These are phyloP conservation scores for Oreochromis tanganicae DNA, from an alignment of 2,113 vertebrate species.

Conservation along the genomic window DNA sequence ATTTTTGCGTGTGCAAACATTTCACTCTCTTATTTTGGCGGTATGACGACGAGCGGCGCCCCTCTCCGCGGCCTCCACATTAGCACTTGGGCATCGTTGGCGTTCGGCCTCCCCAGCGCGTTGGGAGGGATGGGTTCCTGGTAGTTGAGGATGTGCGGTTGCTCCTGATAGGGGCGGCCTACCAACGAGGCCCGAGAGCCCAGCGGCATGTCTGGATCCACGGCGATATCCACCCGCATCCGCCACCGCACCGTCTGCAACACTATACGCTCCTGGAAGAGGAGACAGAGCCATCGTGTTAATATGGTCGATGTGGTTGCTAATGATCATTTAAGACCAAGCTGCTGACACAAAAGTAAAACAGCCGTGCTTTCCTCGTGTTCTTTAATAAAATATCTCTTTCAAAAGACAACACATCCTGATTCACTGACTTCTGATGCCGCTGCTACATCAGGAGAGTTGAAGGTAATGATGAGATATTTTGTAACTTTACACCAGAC, in stretches of 20 bases:
- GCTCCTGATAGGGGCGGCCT: constrained; percentile 92
- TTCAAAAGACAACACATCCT: not conserved
- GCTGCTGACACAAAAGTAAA: not conserved
- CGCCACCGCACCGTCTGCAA: constrained; percentile 97
- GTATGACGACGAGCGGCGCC: constrained; percentile 90
- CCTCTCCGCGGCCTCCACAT: constrained; percentile 98
- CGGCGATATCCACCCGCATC: constrained; percentile 95
- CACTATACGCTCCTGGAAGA: constrained; percentile 84
- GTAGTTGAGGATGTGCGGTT: constrained; percentile 93
- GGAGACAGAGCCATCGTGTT: not conserved
- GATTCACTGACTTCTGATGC: not conserved
- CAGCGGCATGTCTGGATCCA: constrained; percentile 89
- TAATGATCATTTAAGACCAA: not conserved
- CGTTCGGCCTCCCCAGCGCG: constrained; percentile 92
- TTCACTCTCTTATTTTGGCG: constrained; percentile 76
- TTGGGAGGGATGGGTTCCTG: constrained; percentile 98
- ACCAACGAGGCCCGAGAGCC: constrained; percentile 88
- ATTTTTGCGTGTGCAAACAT: not conserved
- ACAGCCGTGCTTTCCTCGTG: not conserved
- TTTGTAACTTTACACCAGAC: constrained; percentile 37
- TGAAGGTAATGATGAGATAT: not conserved
- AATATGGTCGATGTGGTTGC: not conserved
- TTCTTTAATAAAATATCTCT: not conserved
- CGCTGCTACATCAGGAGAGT: not conserved
- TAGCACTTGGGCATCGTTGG: constrained; percentile 97